Base-by-base conservation (phyloP, 2,888 invertebrate genomes). In the Tineola bisselliella region DNA sequence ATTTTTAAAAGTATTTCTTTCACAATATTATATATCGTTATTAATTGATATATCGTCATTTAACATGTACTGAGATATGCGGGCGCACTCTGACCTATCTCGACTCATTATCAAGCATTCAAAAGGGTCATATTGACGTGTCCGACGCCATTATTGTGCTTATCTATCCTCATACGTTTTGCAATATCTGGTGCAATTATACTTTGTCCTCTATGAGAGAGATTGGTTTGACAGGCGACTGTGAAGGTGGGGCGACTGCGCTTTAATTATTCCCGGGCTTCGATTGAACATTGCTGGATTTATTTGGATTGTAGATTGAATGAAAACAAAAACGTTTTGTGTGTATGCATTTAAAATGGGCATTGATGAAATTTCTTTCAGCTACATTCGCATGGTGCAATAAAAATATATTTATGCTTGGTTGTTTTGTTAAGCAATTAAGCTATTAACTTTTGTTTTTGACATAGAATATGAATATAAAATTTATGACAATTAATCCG, bases 1-100 rank as follows among this genome's bases (percentile, higher is more conserved):
- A n/a, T n/a, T n/a, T n/a, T n/a, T n/a, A n/a, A n/a, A n/a, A n/a
- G n/a, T n/a, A n/a, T n/a, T n/a, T n/a, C n/a, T n/a, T n/a, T n/a
- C n/a, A n/a, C n/a, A n/a, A n/a, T n/a, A n/a, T n/a, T n/a, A n/a
- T n/a, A n/a, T n/a, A n/a, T n/a, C n/a, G n/a, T n/a, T 54, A 13
- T 25, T 25, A 25, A 54, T 54, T 54, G 54, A 54, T 25, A 25
- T 54, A 54, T 25, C 25, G 54, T 25, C 54, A 54, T 54, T 54
- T 25, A 54, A 52, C 12, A 19, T 54, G 25, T 4, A 18, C 54
- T 11, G 25, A 18, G 68, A 75, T 73, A 81, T 83, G 81, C 83
- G 83, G 83, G 83, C 72, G 72, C 75, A 75, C 73, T 78, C 76
- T 74, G 71, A 73, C 73, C 70, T 78, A 82, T 83, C 81, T 77